Evolutionary conservation across 2,113 vertebrate genomes (phyloP), one percentile per base, ranked within the genome.

Genomic region (Triplophysa siluroides): DNA sequence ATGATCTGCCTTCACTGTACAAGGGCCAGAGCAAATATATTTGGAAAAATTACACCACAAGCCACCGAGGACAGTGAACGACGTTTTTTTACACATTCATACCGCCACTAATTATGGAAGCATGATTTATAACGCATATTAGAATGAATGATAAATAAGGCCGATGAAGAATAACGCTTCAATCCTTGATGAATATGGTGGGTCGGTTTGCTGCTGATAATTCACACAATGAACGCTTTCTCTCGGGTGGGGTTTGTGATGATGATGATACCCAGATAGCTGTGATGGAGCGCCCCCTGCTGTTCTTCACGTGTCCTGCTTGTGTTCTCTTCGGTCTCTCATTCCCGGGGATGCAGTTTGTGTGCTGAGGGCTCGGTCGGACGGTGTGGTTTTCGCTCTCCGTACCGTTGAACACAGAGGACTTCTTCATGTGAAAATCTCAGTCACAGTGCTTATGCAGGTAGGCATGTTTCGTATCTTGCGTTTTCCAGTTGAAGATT

Each of bases 211-310:
- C 29, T 4, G 3, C 29, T 29, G 29, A 29, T 29, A 29, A 29
- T 70, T 29, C 23, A 45, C 43, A 11, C 50, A 58, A 47, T 29
- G 26, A 72, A 72, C 33, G 52, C 61, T 76, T 43, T 50, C 43
- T 69, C 78, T 79, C 78, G 62, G 74, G 74, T 65, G 74, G 74
- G 74, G 74, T 77, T 77, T 65, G 62, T 52, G 24, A 16, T 38
- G 61, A 12, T 76, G 29, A 29, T 29, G 8, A n/a, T 13, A 26
- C 0, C 3, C 60, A 4, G 74, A 4, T 61, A 16, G 61, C 24
- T 65, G 62, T 45, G 38, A 23, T 77, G 74, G 24, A 65, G 74
- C 74, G 24, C 74, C 74, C 62, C 45, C 74, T 77, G 74, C 74
- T 50, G 74, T 50, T 77, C 61, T 38, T 23, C 24, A 14, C 43